Percentiles rank a stretch among this genome's conserved stretches.
phyloP scores from a whole-genome alignment of 2,113 vertebrate species.

The Brachyhypopomus occidentalis region DNA sequence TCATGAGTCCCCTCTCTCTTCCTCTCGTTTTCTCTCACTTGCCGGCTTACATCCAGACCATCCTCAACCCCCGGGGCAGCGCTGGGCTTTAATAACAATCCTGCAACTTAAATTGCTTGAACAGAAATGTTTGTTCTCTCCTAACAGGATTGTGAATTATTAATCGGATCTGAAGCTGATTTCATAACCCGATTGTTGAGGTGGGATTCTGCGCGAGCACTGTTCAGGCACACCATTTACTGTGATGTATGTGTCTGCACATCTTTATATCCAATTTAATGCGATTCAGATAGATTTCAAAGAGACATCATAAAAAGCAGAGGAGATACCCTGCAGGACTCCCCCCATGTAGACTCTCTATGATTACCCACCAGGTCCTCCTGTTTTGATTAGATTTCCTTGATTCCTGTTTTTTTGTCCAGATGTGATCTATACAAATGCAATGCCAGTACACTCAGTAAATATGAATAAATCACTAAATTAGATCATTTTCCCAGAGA shows the following conservation, averaged over 20 bases:
- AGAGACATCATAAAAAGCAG: slow-evolving; percentile 79
- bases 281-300: slow-evolving; percentile 80
- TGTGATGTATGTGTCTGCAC: slow-evolving; percentile 83
- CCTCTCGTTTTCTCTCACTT: slow-evolving; percentile 13
- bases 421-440: slow-evolving; percentile 75
- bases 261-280: slow-evolving; percentile 79
- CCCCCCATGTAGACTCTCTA: slow-evolving; percentile 53
- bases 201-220: slow-evolving; percentile 75
- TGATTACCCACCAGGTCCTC: slow-evolving; percentile 56
- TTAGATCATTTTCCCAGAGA: slow-evolving; percentile 71
- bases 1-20: slow-evolving; percentile 53
- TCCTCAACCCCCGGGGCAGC: slow-evolving; percentile 46
- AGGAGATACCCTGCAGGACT: slow-evolving; percentile 63
- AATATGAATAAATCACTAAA: slow-evolving; percentile 79
- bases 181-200: slow-evolving; percentile 78
- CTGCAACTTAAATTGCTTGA: slow-evolving; percentile 74
- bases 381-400: slow-evolving; percentile 73
- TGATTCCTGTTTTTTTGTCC: slow-evolving; percentile 66
- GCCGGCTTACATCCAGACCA: slow-evolving; percentile 43
- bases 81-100: slow-evolving; percentile 69
- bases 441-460: slow-evolving; percentile 76
- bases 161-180: slow-evolving; percentile 78
- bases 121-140: slow-evolving; percentile 82
- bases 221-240: slow-evolving; percentile 73
- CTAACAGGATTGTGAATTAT: slow-evolving; percentile 83